These are phyloP conservation scores for Sceloporus undulatus DNA, from an alignment of 2,113 vertebrate genomes.

Conservation along the genomic window DNA sequence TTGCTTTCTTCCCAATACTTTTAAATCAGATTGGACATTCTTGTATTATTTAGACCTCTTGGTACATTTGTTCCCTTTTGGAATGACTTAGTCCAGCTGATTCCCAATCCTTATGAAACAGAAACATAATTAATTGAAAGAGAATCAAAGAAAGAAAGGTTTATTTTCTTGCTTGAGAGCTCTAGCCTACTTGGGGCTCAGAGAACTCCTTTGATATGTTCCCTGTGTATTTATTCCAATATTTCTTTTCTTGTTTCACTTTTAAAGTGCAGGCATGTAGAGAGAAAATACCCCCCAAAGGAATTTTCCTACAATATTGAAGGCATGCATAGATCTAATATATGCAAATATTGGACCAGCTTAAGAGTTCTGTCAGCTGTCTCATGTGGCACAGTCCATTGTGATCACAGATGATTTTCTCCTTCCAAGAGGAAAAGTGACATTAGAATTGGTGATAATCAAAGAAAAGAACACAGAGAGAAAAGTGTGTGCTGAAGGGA, in stretches of 20 bases:
- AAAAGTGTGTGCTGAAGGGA: background rate
- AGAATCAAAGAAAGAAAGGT: background rate
- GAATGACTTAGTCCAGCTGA: background rate
- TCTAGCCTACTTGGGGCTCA: too few species aligned
- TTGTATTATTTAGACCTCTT: slow-evolving; percentile 19
- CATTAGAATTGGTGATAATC: background rate
- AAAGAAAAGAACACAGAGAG: background rate
- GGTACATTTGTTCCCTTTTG: background rate
- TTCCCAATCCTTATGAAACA: slow-evolving; percentile 9
- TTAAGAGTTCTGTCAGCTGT: background rate
- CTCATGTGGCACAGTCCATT: background rate
- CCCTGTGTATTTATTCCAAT: background rate
- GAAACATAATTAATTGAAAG: background rate
- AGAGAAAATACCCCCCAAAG: background rate
- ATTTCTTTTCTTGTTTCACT: background rate
- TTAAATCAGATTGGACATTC: background rate
- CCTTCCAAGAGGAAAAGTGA: background rate
- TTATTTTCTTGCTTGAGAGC: background rate
- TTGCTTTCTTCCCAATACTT: slow-evolving; percentile 35
- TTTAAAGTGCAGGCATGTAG: background rate
- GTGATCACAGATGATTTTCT: background rate
- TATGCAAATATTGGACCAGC: background rate
- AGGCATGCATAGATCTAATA: background rate
- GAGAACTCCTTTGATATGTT: background rate
- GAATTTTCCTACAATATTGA: background rate